A percentile compares a stretch with the other conserved stretches of the same genome.
Evolutionary conservation across 2,797 vertebrate genomes (phyloP).

Genomic region (Acipenser ruthenus): DNA sequence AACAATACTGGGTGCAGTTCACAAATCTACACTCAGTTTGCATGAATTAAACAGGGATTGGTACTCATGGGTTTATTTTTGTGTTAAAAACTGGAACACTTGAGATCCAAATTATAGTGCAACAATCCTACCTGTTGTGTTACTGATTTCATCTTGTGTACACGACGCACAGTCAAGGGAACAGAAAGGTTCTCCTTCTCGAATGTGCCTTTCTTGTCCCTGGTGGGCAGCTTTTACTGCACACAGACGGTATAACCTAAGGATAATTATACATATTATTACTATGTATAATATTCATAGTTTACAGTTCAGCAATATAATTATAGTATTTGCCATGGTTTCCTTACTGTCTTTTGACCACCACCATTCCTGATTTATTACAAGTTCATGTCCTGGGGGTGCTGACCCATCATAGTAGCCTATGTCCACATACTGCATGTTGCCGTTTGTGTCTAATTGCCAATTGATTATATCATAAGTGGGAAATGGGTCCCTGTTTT

Average conservation of each 20-base stretch:
- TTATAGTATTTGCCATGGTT: neutral
- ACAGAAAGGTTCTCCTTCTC: conserved; percentile 58
- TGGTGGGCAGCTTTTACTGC: conserved; percentile 50
- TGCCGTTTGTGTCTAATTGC: conserved; percentile 49
- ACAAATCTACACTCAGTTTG: neutral
- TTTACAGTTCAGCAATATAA: neutral
- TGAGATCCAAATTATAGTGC: conserved; percentile 4
- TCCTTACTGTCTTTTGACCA: conserved; percentile 62
- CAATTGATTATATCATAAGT: conserved; percentile 66
- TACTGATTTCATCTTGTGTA: conserved; percentile 60
- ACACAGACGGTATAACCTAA: conserved; percentile 54
- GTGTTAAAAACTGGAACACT: neutral
- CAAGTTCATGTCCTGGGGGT: conserved; percentile 46
- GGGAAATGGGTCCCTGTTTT: conserved; percentile 56
- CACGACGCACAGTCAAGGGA: conserved; percentile 69
- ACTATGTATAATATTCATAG: too few species aligned
- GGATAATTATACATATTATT: too few species aligned
- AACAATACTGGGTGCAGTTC: neutral
- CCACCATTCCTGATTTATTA: conserved; percentile 59
- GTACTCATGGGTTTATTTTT: neutral
- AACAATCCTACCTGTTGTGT: conserved; percentile 49
- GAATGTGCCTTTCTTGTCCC: conserved; percentile 58
- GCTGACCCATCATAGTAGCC: conserved; percentile 59
- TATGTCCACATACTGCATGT: conserved; percentile 55
- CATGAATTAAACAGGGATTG: neutral